Percentiles rank a stretch among this genome's conserved stretches.
Evolutionary conservation across 2,113 vertebrate genomes (phyloP).

Genomic region (Otus sunia): DNA sequence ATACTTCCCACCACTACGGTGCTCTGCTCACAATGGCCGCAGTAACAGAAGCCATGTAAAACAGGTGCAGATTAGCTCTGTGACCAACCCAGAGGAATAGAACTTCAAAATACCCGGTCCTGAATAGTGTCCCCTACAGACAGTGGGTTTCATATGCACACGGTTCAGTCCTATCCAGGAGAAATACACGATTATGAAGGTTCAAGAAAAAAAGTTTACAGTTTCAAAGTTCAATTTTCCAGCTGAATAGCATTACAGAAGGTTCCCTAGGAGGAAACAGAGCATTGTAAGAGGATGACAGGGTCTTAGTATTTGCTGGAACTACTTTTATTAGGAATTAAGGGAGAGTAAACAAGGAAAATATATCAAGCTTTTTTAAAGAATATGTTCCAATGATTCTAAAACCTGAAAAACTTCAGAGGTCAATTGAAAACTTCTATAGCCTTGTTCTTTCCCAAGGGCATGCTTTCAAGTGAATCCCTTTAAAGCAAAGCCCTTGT

Average conservation of each 20-base stretch:
- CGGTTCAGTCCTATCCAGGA: not conserved
- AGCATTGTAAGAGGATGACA: not conserved
- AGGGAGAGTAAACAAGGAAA: not conserved
- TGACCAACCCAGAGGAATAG: not conserved
- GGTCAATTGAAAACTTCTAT: not conserved
- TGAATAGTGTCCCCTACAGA: not conserved
- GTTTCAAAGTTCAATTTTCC: not conserved
- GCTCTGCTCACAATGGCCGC: not conserved
- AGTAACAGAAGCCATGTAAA: not conserved
- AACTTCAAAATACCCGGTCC: not conserved
- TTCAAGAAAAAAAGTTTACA: not conserved
- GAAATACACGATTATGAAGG: not conserved
- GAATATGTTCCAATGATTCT: not conserved
- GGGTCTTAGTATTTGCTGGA: not conserved
- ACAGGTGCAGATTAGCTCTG: not conserved
- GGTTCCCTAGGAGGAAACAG: not conserved
- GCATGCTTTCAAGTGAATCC: constrained; percentile 7
- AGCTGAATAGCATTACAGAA: not conserved
- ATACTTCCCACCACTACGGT: not conserved
- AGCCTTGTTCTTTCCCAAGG: constrained; percentile 13
- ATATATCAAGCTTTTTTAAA: not conserved
- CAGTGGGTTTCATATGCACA: not conserved
- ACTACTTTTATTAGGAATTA: not conserved
- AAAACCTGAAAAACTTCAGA: not conserved
- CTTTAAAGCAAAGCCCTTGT: not conserved